These are phyloP conservation scores for Arbacia lixula DNA, from an alignment of 53 echinoderm and acorn worm species.

Conservation along the genomic window DNA sequence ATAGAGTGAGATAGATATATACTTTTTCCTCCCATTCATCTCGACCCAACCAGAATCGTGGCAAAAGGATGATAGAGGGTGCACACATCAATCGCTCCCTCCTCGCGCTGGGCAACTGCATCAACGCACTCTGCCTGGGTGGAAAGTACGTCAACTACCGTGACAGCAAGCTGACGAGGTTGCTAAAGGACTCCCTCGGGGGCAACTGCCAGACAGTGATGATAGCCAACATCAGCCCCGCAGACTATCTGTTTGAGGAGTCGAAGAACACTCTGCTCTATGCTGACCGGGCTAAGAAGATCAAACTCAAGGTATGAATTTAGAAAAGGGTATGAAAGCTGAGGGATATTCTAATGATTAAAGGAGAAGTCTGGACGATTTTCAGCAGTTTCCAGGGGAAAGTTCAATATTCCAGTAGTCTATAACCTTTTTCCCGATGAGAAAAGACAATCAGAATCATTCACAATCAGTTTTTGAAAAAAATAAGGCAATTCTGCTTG, in stretches of 20 bases:
- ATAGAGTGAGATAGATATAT: too few species aligned
- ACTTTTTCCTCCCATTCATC: too few species aligned
- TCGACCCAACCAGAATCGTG: constrained; percentile 93
- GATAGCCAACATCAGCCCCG: constrained; percentile 97
- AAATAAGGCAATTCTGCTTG: too few species aligned
- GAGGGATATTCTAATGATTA: too few species aligned
- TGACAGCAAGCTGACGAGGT: constrained; percentile 95
- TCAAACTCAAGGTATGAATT: constrained; percentile 97
- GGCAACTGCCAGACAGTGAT: constrained; percentile 97
- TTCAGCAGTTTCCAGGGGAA: too few species aligned
- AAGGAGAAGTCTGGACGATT: too few species aligned
- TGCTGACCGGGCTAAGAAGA: constrained; percentile 97
- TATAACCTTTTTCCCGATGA: too few species aligned
- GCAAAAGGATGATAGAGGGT: constrained; percentile 99
- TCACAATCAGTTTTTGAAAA: too few species aligned
- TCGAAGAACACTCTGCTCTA: constrained; percentile 95
- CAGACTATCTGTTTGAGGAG: constrained; percentile 95
- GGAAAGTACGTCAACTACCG: constrained; percentile 99
- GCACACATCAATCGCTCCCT: constrained; percentile 99
- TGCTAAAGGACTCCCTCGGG: constrained; percentile 95
- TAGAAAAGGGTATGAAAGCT: too few species aligned
- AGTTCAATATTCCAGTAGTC: too few species aligned
- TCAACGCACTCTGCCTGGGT: constrained; percentile 94
- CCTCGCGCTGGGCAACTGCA: constrained; percentile 97
- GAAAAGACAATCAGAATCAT: too few species aligned